Percentiles rank a stretch among this genome's conserved stretches.
These are phyloP conservation scores for Nemotelus pantherinus DNA, from an alignment of 2,888 invertebrate genomes.

Conservation along the genomic window DNA sequence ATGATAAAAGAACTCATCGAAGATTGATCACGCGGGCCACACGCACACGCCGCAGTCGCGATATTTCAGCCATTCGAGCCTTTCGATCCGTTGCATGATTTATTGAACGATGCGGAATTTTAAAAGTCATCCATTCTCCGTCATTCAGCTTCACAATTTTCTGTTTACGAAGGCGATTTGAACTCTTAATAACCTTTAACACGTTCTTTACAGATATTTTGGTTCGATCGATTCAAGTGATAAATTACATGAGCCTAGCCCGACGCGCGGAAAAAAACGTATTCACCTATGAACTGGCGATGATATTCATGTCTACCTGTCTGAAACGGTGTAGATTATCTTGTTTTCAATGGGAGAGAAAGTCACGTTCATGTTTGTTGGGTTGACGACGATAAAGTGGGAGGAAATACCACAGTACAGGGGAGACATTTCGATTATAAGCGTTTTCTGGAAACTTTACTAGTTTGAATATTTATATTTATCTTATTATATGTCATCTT, in stretches of 20 bases:
- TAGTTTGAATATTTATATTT: no score
- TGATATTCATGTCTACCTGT: conserved; percentile 31
- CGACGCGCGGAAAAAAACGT: conserved; percentile 21
- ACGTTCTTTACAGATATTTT: conserved; percentile 42
- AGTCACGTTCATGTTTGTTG: neutral
- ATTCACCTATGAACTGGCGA: conserved; percentile 41
- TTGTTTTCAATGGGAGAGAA: conserved; percentile 33
- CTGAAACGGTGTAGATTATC: conserved; percentile 27
- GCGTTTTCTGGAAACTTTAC: no score
- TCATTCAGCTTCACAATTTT: conserved; percentile 45
- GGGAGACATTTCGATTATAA: no score
- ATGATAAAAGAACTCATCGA: conserved; percentile 54
- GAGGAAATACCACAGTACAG: no score
- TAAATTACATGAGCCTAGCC: conserved; percentile 40
- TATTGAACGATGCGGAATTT: conserved; percentile 38
- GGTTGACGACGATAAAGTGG: no score
- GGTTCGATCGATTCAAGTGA: conserved; percentile 42
- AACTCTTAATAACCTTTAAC: conserved; percentile 45
- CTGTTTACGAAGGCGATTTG: conserved; percentile 44
- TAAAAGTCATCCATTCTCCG: conserved; percentile 44
- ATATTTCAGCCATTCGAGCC: conserved; percentile 34
- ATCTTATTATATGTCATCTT: no score
- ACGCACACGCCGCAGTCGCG: conserved; percentile 38
- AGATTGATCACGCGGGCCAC: conserved; percentile 51
- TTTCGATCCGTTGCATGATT: conserved; percentile 39